Evolutionary conservation across 64 coral and sea anemone genomes (phyloP).

Genomic region (Stylophora pistillata): DNA sequence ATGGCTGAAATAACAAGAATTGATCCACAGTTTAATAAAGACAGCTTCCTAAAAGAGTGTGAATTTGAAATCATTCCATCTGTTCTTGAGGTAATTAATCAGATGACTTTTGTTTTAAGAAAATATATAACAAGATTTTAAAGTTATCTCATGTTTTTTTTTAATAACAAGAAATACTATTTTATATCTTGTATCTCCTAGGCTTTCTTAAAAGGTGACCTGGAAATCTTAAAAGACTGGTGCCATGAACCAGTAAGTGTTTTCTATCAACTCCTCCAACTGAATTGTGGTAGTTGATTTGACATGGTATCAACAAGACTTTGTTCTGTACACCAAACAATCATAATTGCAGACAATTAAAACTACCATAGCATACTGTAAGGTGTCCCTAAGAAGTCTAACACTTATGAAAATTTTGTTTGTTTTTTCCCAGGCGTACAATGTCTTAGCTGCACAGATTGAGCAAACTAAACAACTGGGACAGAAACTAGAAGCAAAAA

Average conservation of each 20-base stretch:
- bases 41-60: slow-evolving; percentile 97
- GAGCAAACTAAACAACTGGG: slow-evolving; percentile 90
- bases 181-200: slow-evolving; percentile 7
- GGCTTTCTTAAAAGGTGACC: slow-evolving; percentile 90
- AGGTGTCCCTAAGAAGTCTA: not conserved
- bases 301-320: not conserved
- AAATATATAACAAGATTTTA: no score
- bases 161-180: not conserved
- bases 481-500: slow-evolving; percentile 86
- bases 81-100: slow-evolving; percentile 80
- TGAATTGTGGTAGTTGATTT: not conserved
- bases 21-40: slow-evolving; percentile 98
- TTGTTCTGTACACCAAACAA: not conserved
- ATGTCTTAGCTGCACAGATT: slow-evolving; percentile 92
- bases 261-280: not conserved
- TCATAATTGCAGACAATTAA: no score
- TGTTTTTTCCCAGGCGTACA: slow-evolving; percentile 77
- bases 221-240: slow-evolving; percentile 98
- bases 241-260: slow-evolving; percentile 92
- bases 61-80: slow-evolving; percentile 99
- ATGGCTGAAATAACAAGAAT: slow-evolving; percentile 98
- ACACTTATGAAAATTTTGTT: not conserved
- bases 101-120: no score
- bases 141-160: no score
- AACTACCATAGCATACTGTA: no score